Evolutionary conservation across 2,797 vertebrate species (phyloP).

Genomic region (Cryptoprocta ferox): DNA sequence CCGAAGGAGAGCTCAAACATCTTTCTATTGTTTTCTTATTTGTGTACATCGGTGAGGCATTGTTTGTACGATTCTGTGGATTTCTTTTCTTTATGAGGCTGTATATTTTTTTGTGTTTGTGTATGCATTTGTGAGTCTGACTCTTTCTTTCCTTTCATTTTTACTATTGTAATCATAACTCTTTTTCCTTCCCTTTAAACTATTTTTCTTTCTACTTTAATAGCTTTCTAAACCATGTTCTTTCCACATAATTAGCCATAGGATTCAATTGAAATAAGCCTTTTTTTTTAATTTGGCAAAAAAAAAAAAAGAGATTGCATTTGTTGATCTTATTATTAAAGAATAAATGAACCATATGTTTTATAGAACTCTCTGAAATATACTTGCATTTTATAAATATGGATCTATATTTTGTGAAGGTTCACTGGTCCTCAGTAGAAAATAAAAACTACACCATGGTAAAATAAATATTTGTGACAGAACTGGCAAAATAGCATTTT

Average conservation of each 20-base stretch:
- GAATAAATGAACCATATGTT: constrained; percentile 21
- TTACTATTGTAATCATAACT: background rate
- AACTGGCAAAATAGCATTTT: background rate
- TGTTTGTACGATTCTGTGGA: background rate
- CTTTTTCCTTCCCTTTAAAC: background rate
- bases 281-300: background rate
- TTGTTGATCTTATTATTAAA: constrained; percentile 36
- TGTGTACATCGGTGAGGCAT: background rate
- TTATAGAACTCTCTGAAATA: background rate
- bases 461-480: background rate
- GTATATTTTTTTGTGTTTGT: background rate
- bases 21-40: background rate
- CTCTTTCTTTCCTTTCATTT: background rate
- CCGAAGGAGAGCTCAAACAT: background rate
- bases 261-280: constrained; percentile 19
- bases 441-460: background rate
- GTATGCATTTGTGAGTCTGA: background rate
- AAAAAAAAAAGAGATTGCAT: background rate
- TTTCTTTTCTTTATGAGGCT: background rate
- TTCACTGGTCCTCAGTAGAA: background rate
- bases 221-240: background rate
- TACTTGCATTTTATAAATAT: constrained; percentile 38
- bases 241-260: constrained; percentile 36
- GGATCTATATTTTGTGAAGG: background rate
- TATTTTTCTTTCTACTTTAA: background rate